Evolutionary conservation across 1,140 invertebrate species (phyloP).

Genomic region (Homalodisca vitripennis): DNA sequence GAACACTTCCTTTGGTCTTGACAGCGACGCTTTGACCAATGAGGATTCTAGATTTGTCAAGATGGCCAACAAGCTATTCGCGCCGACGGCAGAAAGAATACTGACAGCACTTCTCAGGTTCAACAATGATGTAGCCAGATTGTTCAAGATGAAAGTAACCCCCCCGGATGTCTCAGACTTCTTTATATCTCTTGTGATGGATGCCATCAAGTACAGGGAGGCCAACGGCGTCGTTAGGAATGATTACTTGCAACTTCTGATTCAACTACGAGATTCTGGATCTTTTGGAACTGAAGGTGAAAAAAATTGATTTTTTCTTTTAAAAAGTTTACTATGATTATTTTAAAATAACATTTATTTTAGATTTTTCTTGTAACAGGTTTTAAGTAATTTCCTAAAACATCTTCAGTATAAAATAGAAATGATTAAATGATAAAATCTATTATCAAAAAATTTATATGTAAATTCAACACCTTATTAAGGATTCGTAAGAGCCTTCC

Average conservation of each 20-base stretch:
- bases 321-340: too few species aligned
- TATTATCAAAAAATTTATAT: too few species aligned
- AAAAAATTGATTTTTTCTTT: too few species aligned
- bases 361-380: too few species aligned
- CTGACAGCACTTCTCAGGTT: neutral
- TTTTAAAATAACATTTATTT: too few species aligned
- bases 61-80: slow-evolving; percentile 35
- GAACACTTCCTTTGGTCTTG: slow-evolving; percentile 46
- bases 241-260: slow-evolving; percentile 57
- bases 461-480: too few species aligned
- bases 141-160: slow-evolving; percentile 7
- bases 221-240: slow-evolving; percentile 51
- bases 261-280: slow-evolving; percentile 50
- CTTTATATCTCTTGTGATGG: slow-evolving; percentile 52
- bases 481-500: too few species aligned
- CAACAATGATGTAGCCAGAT: neutral
- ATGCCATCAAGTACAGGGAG: slow-evolving; percentile 54
- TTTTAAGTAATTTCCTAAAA: too few species aligned
- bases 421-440: too few species aligned
- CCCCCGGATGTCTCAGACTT: slow-evolving; percentile 44
- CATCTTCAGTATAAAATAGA: too few species aligned
- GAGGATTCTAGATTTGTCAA: slow-evolving; percentile 44
- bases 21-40: slow-evolving; percentile 47
- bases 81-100: neutral
- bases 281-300: neutral